Evolutionary conservation across 2,888 invertebrate species (phyloP).

Genomic region (Odontocolon sp.): DNA sequence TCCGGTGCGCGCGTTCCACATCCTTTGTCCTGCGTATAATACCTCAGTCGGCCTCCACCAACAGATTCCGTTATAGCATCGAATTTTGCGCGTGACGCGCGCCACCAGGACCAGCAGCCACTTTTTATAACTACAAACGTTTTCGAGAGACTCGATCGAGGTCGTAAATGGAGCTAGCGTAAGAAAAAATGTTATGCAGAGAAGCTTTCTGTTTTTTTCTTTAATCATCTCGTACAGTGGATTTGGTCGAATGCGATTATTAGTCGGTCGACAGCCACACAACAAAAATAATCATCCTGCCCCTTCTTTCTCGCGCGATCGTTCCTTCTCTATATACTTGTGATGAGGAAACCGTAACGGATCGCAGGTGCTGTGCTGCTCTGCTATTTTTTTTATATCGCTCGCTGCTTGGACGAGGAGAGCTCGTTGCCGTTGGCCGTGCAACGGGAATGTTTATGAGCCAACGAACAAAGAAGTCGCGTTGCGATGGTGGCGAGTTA

Average conservation of each 20-base stretch:
- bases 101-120: constrained; percentile 23
- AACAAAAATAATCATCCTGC: background rate
- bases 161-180: background rate
- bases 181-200: background rate
- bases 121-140: constrained; percentile 22
- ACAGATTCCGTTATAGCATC: constrained; percentile 16
- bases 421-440: background rate
- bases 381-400: constrained; percentile 47
- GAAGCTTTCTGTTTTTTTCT: background rate
- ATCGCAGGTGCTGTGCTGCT: constrained; percentile 14
- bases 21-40: constrained; percentile 53
- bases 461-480: constrained; percentile 26
- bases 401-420: constrained; percentile 9
- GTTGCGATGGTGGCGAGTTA: constrained; percentile 3
- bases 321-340: no score
- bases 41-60: no score
- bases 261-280: constrained; percentile 21
- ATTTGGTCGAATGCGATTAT: constrained; percentile 36
- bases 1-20: constrained; percentile 41
- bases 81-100: background rate
- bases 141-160: constrained; percentile 24
- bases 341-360: constrained; percentile 34
- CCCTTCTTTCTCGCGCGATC: no score
- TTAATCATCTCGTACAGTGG: constrained; percentile 29
- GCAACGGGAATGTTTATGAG: constrained; percentile 32